These are phyloP conservation scores for Hydrophis major DNA, from an alignment of 2,797 vertebrate species.

Conservation along the genomic window DNA sequence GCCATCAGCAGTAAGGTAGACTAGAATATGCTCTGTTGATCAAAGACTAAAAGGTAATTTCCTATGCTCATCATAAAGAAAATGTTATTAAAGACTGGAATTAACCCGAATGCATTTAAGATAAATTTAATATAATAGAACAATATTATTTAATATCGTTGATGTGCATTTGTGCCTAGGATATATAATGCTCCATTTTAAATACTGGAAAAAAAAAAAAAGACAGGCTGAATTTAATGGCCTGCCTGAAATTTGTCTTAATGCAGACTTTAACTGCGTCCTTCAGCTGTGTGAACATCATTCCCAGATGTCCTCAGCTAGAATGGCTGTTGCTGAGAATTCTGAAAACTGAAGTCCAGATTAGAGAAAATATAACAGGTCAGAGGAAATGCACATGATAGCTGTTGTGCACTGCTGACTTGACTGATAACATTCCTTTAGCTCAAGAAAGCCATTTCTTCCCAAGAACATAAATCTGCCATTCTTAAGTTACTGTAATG, in stretches of 20 bases:
- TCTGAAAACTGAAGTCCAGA: neutral
- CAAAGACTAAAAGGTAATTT: neutral
- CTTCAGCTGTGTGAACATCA: neutral
- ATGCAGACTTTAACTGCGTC: neutral
- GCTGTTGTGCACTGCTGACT: too few relatives aligned
- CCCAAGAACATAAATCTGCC: neutral
- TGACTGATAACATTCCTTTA: neutral
- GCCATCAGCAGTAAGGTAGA: neutral
- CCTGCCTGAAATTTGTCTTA: neutral
- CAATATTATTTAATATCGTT: neutral
- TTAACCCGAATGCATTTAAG: neutral
- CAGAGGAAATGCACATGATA: neutral
- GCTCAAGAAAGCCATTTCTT: neutral
- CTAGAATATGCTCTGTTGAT: neutral
- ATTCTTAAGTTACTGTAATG: neutral
- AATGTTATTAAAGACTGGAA: neutral
- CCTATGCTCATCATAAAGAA: neutral
- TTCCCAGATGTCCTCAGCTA: neutral
- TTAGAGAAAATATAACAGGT: neutral
- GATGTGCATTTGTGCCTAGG: neutral
- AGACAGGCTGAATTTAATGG: neutral
- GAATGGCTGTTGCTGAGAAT: neutral
- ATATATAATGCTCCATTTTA: neutral
- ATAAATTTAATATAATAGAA: neutral
- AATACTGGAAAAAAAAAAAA: neutral